Conservation (phyloP, 2,797 vertebrate species). For the Pteronotus mesoamericanus region DNA sequence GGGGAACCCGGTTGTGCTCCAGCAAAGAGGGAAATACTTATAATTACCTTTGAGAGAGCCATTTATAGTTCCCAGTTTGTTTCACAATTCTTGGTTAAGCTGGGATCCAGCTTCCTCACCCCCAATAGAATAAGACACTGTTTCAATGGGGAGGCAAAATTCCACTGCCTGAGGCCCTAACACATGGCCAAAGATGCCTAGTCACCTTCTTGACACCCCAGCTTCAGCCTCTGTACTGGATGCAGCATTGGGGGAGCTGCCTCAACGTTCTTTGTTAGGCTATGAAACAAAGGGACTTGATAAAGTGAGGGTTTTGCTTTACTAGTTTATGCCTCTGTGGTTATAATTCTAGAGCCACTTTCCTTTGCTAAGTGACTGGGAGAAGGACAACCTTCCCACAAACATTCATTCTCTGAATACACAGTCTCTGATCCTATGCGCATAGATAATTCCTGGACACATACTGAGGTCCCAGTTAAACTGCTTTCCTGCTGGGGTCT, state of each 20-base stretch:
- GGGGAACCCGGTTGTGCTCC: slow-evolving; percentile 54
- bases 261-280: background rate
- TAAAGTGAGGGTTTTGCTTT: background rate
- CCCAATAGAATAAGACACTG: slow-evolving; percentile 38
- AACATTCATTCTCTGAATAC: background rate
- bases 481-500: background rate
- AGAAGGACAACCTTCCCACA: background rate
- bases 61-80: slow-evolving; percentile 64
- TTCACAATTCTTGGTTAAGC: slow-evolving; percentile 60
- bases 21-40: slow-evolving; percentile 70
- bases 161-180: background rate
- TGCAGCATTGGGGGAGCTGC: rapidly evolving
- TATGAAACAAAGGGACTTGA: background rate
- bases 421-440: background rate
- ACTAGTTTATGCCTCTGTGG: background rate
- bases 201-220: background rate
- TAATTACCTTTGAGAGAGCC: slow-evolving; percentile 70
- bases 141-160: background rate
- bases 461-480: rapidly evolving
- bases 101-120: background rate
- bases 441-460: rapidly evolving
- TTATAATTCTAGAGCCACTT: background rate
- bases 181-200: background rate
- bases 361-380: background rate
- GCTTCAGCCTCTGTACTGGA: background rate